Conservation (phyloP, 2,888 invertebrate species). For the Euclidia mi region DNA sequence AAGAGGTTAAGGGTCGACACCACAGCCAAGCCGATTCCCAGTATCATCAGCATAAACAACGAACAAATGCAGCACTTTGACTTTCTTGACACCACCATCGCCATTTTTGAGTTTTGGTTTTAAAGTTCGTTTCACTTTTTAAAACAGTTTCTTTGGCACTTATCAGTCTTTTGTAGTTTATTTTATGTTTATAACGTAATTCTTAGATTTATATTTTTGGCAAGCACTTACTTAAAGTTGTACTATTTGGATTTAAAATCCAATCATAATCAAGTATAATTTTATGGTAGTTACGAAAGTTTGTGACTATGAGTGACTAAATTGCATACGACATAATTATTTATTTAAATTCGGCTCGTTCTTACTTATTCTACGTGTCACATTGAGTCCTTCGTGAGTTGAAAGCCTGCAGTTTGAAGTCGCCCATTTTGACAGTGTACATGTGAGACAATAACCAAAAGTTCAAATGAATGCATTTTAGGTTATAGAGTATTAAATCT, state of each 20-base stretch:
- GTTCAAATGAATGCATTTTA: too few relatives aligned
- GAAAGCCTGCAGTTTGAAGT: too few relatives aligned
- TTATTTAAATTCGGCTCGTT: too few relatives aligned
- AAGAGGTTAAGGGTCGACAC: constrained; percentile 71
- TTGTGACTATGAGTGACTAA: too few relatives aligned
- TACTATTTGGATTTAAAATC: neutral
- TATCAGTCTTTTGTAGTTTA: constrained; percentile 42
- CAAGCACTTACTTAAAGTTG: neutral
- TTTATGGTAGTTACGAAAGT: too few relatives aligned
- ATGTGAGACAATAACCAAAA: too few relatives aligned
- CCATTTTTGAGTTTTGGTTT: constrained; percentile 77
- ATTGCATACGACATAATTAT: too few relatives aligned
- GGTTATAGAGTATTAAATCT: too few relatives aligned
- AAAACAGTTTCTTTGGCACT: constrained; percentile 38
- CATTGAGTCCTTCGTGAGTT: too few relatives aligned
- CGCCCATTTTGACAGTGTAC: too few relatives aligned
- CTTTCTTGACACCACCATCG: constrained; percentile 80
- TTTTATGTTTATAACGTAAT: neutral
- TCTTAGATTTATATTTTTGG: neutral
- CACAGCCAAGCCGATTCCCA: constrained; percentile 77
- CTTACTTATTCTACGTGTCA: too few relatives aligned
- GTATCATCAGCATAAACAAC: constrained; percentile 67
- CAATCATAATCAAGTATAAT: too few relatives aligned
- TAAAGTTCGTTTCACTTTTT: constrained; percentile 26
- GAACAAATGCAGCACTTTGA: constrained; percentile 77